A percentile compares a stretch with the other conserved stretches of the same genome.
phyloP scores from a whole-genome alignment of 2,888 invertebrate genomes.

The Andricus quercusramuli region DNA sequence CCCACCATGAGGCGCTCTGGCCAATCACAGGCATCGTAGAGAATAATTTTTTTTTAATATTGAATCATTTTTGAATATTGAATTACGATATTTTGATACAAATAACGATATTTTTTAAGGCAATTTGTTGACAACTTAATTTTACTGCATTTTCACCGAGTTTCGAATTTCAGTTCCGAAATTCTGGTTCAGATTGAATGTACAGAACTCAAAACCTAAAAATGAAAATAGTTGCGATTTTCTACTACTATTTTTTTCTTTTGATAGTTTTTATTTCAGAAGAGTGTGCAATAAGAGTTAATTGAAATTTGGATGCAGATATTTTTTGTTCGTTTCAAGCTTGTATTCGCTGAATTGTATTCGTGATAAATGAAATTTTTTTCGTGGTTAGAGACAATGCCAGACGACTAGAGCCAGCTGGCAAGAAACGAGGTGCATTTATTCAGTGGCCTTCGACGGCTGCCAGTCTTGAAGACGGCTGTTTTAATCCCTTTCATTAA shows the following conservation, averaged over 20 bases:
- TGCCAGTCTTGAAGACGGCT: conserved; percentile 5
- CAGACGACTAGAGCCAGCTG: conserved; percentile 21
- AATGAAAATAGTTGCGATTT: no score
- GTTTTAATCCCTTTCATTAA: not conserved
- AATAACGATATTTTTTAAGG: no score
- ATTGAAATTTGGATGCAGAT: not conserved
- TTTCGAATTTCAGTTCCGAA: no score
- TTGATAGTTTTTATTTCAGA: not conserved
- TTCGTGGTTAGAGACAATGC: conserved; percentile 15
- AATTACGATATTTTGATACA: no score
- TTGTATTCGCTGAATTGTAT: conserved; percentile 6
- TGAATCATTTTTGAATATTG: no score
- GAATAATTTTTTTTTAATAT: no score
- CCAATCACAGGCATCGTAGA: no score
- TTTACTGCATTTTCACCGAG: no score
- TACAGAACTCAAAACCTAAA: no score
- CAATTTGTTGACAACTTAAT: no score
- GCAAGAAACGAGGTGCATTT: conserved; percentile 17
- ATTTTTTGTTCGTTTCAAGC: not conserved
- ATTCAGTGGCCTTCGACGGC: conserved; percentile 19
- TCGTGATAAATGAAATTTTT: conserved; percentile 16
- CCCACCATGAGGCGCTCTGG: no score
- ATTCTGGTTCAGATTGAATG: no score
- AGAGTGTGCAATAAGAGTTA: not conserved
- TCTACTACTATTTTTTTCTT: not conserved